These are phyloP conservation scores for Callaeas wilsoni DNA, from an alignment of 2,113 vertebrate genomes.

Conservation along the genomic window DNA sequence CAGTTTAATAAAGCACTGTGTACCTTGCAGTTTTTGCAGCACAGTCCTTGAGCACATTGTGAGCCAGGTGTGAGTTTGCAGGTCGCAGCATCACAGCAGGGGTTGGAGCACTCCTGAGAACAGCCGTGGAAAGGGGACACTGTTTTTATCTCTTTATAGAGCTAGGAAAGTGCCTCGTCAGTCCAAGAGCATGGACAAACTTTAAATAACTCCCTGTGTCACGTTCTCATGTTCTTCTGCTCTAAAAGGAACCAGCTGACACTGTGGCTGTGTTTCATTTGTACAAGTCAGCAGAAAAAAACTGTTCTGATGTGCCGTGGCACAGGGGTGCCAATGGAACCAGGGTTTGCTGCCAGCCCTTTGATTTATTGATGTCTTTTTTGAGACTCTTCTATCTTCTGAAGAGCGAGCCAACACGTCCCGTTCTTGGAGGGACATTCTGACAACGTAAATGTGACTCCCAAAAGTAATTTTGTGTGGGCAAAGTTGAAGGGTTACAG, in stretches of 20 bases:
- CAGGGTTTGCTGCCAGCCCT: not conserved
- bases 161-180: not conserved
- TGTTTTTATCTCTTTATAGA: not conserved
- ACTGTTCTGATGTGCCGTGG: not conserved
- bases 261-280: not conserved
- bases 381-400: not conserved
- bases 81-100: slow-evolving; percentile 81
- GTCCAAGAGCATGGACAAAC: accelerated
- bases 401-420: not conserved
- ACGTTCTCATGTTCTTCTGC: not conserved
- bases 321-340: not conserved
- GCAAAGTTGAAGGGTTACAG: not conserved
- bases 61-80: slow-evolving; percentile 80
- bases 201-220: not conserved
- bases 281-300: not conserved
- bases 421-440: not conserved
- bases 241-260: not conserved
- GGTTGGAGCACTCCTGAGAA: slow-evolving; percentile 76
- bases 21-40: slow-evolving; percentile 86
- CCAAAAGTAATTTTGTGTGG: not conserved
- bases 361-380: not conserved
- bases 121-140: not conserved
- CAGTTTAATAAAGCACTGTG: not conserved
- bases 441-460: not conserved
- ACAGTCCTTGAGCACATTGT: slow-evolving; percentile 76